Conservation (phyloP, 2,797 vertebrate genomes). For the Brachymystax lenok region DNA sequence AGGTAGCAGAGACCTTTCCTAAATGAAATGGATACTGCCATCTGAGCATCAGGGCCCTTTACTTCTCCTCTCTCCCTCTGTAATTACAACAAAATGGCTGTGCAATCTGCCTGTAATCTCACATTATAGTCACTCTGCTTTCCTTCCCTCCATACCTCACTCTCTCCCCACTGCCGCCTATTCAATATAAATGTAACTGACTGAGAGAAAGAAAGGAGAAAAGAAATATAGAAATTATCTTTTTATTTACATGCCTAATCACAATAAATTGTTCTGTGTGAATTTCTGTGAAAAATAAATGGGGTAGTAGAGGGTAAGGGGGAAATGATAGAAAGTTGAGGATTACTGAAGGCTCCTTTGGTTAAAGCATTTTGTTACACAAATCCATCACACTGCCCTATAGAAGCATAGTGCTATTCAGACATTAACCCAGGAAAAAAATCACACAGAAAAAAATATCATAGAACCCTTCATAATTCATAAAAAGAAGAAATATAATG, state of each 20-base stretch:
- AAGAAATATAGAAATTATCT: constrained; percentile 27
- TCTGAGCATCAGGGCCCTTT: constrained; percentile 45
- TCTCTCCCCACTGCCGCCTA: constrained; percentile 58
- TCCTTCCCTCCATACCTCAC: neutral
- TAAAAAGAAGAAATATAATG: constrained; percentile 3
- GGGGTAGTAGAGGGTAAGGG: constrained; percentile 5
- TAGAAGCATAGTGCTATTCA: neutral
- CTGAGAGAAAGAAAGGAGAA: constrained; percentile 6
- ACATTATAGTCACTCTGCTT: constrained; percentile 68
- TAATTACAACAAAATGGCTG: constrained; percentile 75
- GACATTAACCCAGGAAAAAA: neutral
- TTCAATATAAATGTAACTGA: constrained; percentile 79
- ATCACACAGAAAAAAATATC: neutral
- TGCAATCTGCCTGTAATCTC: constrained; percentile 72
- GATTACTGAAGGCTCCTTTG: neutral
- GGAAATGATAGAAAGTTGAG: neutral
- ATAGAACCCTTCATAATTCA: neutral
- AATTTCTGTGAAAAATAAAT: constrained; percentile 30
- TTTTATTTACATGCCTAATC: constrained; percentile 33
- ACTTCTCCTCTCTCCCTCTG: constrained; percentile 46
- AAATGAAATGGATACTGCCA: constrained; percentile 67
- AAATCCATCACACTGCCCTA: too few species aligned
- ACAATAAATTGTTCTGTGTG: constrained; percentile 15
- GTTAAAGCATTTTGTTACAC: neutral
- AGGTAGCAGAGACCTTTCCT: constrained; percentile 44